These are phyloP conservation scores for Cricetomys ansorgei DNA, from an alignment of 2,113 vertebrate species.

Conservation along the genomic window DNA sequence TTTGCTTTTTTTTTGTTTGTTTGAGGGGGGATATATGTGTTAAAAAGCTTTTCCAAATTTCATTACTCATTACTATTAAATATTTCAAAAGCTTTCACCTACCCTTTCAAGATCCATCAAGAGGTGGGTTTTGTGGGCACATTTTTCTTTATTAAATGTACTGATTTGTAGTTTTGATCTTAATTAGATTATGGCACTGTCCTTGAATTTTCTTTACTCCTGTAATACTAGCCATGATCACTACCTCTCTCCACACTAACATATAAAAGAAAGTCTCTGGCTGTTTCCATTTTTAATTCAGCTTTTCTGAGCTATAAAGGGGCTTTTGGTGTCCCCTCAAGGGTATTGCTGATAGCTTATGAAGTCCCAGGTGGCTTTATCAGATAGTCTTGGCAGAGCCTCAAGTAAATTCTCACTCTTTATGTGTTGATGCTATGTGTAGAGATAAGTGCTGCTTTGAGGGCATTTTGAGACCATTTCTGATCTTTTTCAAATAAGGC, in stretches of 20 bases:
- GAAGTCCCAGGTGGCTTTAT: conserved; percentile 65
- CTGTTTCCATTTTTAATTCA: conserved; percentile 73
- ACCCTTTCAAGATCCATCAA: not conserved
- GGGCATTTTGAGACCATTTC: conserved; percentile 59
- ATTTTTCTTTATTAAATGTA: conserved; percentile 76
- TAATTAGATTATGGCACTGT: conserved; percentile 80
- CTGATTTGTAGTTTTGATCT: conserved; percentile 81
- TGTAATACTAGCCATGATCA: conserved; percentile 55
- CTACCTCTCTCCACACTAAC: not conserved
- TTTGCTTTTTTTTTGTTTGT: too few species aligned
- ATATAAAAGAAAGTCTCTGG: conserved; percentile 59
- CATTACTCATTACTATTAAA: conserved; percentile 51
- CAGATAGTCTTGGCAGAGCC: conserved; percentile 62
- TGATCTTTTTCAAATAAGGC: conserved; percentile 70
- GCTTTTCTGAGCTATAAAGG: conserved; percentile 58
- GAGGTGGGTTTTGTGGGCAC: conserved; percentile 69
- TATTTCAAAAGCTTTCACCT: conserved; percentile 24
- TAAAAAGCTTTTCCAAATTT: conserved; percentile 24
- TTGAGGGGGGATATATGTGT: not conserved
- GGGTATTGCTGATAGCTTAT: conserved; percentile 58
- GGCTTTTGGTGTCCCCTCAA: conserved; percentile 62
- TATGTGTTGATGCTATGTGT: conserved; percentile 50
- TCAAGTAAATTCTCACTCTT: conserved; percentile 64
- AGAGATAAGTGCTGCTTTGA: conserved; percentile 40
- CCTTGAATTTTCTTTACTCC: conserved; percentile 77